These are phyloP conservation scores for Melipona bicolor DNA, from an alignment of 2,888 invertebrate genomes.

Conservation along the genomic window DNA sequence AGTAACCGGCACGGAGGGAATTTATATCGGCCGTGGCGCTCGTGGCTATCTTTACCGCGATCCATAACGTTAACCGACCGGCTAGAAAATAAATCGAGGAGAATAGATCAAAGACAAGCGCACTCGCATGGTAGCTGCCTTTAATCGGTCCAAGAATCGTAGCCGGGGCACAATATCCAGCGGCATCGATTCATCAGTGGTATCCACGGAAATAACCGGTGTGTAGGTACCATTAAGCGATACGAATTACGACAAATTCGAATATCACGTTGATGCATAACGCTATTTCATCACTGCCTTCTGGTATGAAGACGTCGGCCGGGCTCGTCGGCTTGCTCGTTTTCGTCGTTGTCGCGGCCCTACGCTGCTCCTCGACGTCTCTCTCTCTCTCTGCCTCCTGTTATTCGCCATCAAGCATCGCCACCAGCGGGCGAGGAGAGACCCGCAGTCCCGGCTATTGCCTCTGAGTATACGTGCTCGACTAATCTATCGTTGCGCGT, in stretches of 20 bases:
- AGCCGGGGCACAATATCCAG: constrained; percentile 44
- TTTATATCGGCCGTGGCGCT: constrained; percentile 11
- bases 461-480: constrained; percentile 50
- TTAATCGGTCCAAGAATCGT: constrained; percentile 41
- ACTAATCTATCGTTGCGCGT: constrained; percentile 71
- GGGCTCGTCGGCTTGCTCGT: constrained; percentile 46
- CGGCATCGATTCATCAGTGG: constrained; percentile 61
- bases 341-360: constrained; percentile 50
- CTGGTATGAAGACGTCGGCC: constrained; percentile 72
- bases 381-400: constrained; percentile 24
- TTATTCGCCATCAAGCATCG: constrained; percentile 32
- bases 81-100: constrained; percentile 35
- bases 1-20: neutral
- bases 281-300: constrained; percentile 73
- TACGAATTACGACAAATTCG: constrained; percentile 80
- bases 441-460: constrained; percentile 12
- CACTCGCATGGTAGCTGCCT: constrained; percentile 11
- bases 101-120: constrained; percentile 38
- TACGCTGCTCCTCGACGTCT: constrained; percentile 50
- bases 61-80: constrained; percentile 20
- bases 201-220: constrained; percentile 62
- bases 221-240: constrained; percentile 67
- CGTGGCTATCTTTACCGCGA: constrained; percentile 26
- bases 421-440: constrained; percentile 19
- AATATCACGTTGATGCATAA: constrained; percentile 77